phyloP scores from a whole-genome alignment of 2,797 vertebrate species.

The Nyctibius grandis region DNA sequence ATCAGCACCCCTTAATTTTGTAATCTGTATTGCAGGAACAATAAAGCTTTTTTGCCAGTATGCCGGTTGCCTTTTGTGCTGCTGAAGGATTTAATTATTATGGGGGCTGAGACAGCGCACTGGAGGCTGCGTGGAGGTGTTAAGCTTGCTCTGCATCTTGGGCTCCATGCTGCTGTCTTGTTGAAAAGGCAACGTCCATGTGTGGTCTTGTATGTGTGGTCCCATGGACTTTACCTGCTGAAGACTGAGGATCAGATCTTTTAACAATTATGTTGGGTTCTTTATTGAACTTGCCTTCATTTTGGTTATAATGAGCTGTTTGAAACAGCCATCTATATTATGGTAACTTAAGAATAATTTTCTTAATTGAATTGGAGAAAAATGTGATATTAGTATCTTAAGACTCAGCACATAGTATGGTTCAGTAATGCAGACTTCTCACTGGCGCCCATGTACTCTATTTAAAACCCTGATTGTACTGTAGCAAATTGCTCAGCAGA shows the following conservation, averaged over 20 bases:
- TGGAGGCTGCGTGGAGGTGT: background rate
- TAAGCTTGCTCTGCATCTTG: background rate
- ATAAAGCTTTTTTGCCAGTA: background rate
- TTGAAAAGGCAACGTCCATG: background rate
- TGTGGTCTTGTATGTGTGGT: background rate
- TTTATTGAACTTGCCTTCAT: background rate
- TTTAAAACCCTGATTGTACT: background rate
- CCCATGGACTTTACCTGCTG: background rate
- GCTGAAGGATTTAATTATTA: background rate
- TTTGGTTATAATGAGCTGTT: background rate
- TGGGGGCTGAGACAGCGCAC: fast-evolving
- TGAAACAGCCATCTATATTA: background rate
- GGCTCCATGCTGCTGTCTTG: background rate
- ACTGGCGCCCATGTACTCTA: background rate
- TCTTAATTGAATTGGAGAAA: background rate
- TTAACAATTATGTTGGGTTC: background rate
- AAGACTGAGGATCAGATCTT: background rate
- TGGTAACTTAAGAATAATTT: background rate
- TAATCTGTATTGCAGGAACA: background rate
- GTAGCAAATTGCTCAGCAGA: background rate
- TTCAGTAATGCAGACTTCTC: background rate
- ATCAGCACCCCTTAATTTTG: background rate
- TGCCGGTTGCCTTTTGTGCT: background rate
- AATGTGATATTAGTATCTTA: background rate
- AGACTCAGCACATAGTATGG: background rate